phyloP scores from a whole-genome alignment of 2,113 vertebrate genomes.

The Vidua macroura region DNA sequence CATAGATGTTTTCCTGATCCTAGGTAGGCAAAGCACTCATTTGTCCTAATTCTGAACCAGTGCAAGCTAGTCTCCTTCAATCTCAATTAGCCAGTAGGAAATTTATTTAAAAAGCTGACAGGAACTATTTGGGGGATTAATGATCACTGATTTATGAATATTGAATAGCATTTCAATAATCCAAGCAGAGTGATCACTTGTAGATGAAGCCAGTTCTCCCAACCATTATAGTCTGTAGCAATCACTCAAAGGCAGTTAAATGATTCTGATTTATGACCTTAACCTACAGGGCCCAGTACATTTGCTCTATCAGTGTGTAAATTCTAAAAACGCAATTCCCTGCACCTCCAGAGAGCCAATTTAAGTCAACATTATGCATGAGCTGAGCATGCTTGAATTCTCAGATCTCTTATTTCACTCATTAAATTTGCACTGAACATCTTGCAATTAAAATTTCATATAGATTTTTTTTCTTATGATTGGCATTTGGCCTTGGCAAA shows the following conservation, averaged over 20 bases:
- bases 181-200: conserved; percentile 68
- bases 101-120: conserved; percentile 80
- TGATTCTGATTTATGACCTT: conserved; percentile 83
- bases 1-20: not conserved
- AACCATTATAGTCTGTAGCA: conserved; percentile 67
- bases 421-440: conserved; percentile 80
- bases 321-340: conserved; percentile 76
- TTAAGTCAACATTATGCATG: conserved; percentile 82
- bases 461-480: conserved; percentile 77
- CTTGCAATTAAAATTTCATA: conserved; percentile 85
- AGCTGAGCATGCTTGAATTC: conserved; percentile 74
- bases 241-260: conserved; percentile 82
- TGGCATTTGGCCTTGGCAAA: conserved; percentile 81
- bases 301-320: conserved; percentile 78
- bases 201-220: conserved; percentile 59
- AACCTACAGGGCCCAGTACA: conserved; percentile 76
- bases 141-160: conserved; percentile 83
- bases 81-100: conserved; percentile 79
- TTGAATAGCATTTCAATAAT: conserved; percentile 77
- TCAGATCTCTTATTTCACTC: conserved; percentile 81
- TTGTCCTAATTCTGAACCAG: conserved; percentile 58
- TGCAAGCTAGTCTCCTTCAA: conserved; percentile 72
- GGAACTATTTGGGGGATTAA: conserved; percentile 81
- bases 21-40: conserved; percentile 24
- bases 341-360: conserved; percentile 76